Conservation (phyloP, 1,140 invertebrate genomes). For the Holotrichia oblita region DNA sequence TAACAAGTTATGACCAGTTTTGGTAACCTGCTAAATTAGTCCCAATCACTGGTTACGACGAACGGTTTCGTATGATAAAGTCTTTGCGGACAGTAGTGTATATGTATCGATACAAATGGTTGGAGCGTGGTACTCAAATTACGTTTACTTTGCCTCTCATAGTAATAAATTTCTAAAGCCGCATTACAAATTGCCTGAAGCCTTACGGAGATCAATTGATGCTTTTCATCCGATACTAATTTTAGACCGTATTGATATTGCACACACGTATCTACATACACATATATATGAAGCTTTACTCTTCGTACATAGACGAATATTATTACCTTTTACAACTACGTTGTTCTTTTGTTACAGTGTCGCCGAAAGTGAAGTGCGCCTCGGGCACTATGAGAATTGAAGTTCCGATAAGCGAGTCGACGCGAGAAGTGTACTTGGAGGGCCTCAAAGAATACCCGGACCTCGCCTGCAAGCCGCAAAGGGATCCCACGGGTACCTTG, state of each 20-base stretch:
- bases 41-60: no score
- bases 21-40: no score
- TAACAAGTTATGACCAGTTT: no score
- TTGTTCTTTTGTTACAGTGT: constrained; percentile 64
- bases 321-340: constrained; percentile 47
- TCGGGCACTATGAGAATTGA: constrained; percentile 74
- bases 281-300: neutral
- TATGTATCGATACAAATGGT: no score
- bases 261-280: neutral
- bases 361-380: constrained; percentile 74
- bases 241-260: neutral
- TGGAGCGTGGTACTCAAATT: no score
- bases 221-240: no score
- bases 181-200: no score
- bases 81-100: no score
- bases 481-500: constrained; percentile 54
- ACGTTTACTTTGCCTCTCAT: no score
- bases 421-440: constrained; percentile 73
- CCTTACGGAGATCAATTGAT: no score
- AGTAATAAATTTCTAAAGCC: no score
- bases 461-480: constrained; percentile 67
- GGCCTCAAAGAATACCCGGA: constrained; percentile 75
- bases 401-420: constrained; percentile 68
- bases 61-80: no score
- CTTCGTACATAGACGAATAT: neutral